Conservation (phyloP, 2,797 vertebrate species). For the Gymnoscopelus microlampas region DNA sequence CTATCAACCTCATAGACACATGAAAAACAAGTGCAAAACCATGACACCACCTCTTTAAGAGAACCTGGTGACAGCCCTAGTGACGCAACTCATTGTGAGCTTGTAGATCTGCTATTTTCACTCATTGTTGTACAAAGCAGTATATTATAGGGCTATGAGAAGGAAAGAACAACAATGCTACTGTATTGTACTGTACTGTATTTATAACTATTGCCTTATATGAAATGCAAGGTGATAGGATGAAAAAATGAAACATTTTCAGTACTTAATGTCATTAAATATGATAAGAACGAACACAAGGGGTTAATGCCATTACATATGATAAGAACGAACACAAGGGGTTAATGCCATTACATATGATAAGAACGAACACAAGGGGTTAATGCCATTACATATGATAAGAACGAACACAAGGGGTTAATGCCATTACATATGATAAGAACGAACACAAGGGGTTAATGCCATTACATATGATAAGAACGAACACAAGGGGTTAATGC, state of each 20-base stretch:
- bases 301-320: constrained; percentile 38
- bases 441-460: not conserved
- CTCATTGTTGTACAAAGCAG: no score
- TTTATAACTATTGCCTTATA: constrained; percentile 69
- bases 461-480: constrained; percentile 4
- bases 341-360: constrained; percentile 41
- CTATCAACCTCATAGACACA: no score
- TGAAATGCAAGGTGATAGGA: constrained; percentile 57
- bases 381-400: constrained; percentile 41
- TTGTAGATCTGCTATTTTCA: not conserved
- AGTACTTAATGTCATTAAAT: constrained; percentile 40
- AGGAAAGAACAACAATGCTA: constrained; percentile 22
- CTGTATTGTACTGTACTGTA: constrained; percentile 50
- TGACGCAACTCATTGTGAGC: not conserved
- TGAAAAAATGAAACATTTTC: constrained; percentile 28
- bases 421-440: no score
- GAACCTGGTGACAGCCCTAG: no score
- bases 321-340: constrained; percentile 26
- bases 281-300: constrained; percentile 29
- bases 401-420: constrained; percentile 24
- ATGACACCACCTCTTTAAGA: no score
- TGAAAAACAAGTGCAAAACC: no score
- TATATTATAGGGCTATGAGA: not conserved
- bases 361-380: constrained; percentile 22
- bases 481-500: constrained; percentile 13